Evolutionary conservation across 2,888 invertebrate genomes (phyloP), one percentile per base, ranked within the genome.

Genomic region (Papilio gigon): DNA sequence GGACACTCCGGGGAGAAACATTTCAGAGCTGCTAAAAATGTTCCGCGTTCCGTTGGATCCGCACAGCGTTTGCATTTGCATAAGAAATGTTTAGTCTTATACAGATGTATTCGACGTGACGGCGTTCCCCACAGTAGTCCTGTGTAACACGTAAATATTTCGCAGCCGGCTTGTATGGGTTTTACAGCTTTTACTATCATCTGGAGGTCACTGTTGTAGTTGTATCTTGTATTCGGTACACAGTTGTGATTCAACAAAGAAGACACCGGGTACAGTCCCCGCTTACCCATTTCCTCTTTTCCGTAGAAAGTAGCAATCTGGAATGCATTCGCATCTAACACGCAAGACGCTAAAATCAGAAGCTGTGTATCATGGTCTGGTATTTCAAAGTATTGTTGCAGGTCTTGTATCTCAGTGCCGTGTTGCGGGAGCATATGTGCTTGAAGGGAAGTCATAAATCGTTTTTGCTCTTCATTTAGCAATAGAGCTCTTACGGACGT

Each of bases 161-260:
- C 95, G 11, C 92, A 82, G 25, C 94, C 94, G 68, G 92, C 89
- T 59, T 83, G 80, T 71, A 96, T 95, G 8, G 90, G 86, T 68
- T 91, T 89, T 0, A 93, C 88, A 1, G 95, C 94, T 78, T 90
- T 93, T 0, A 95, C 92, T 33, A 93, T 88, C 93, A 95, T 94
- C 75, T 91, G 88, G 65, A 91, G 89, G 47, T 93, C 84, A 0
- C 79, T 80, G 75, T 94, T 94, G 75, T 94, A 95, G 63, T 92
- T 92, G 75, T 94, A 94, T 61, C 93, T 92, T 0, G 94, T 94
- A 79, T 96, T 96, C 5, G 96, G 94, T 30, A 91, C 85, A 79
- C 96, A 96, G 67, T 88, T 92, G 80, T 96, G 96, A 85, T 96
- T 96, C 86, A 95, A 93, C 70, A 95, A 85, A 50, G 94, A 93